phyloP scores from a whole-genome alignment of 2,797 vertebrate genomes.

The Scomberomorus guttatus region DNA sequence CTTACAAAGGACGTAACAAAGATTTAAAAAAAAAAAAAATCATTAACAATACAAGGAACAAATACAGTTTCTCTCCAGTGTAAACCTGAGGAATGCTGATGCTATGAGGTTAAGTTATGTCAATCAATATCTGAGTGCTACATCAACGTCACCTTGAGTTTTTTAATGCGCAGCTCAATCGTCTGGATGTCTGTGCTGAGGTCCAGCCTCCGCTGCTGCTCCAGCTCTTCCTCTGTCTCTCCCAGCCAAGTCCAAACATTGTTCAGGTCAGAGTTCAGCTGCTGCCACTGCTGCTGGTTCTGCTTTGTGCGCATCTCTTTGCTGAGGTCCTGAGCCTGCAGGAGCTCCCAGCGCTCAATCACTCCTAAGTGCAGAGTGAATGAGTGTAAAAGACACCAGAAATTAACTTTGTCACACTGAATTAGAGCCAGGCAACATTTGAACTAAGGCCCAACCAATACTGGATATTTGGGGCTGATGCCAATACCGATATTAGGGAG shows the following conservation, averaged over 20 bases:
- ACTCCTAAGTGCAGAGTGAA: conserved; percentile 84
- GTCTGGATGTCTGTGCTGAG: conserved; percentile 92
- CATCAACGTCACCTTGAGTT: conserved; percentile 84
- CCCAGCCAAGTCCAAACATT: conserved; percentile 91
- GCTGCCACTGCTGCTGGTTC: conserved; percentile 93
- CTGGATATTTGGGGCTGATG: too few relatives aligned
- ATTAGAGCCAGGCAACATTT: background rate
- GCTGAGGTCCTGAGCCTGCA: conserved; percentile 95
- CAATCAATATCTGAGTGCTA: too few relatives aligned
- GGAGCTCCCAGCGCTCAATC: conserved; percentile 96
- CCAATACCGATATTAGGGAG: too few relatives aligned
- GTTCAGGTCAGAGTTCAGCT: conserved; percentile 93
- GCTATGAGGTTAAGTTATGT: too few relatives aligned
- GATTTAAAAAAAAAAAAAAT: background rate
- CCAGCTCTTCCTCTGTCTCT: conserved; percentile 90
- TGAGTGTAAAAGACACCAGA: background rate
- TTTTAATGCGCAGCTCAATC: conserved; percentile 93
- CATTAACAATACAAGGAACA: background rate
- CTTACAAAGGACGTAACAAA: background rate
- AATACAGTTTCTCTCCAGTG: too few relatives aligned
- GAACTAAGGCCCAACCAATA: too few relatives aligned
- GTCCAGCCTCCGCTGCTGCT: conserved; percentile 87
- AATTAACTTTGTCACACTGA: background rate
- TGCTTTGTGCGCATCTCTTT: conserved; percentile 95
- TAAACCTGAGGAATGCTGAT: too few relatives aligned